A percentile compares a stretch with the other conserved stretches of the same genome.
Evolutionary conservation across 1,140 invertebrate species (phyloP).

Genomic region (Macrostomum lignano): DNA sequence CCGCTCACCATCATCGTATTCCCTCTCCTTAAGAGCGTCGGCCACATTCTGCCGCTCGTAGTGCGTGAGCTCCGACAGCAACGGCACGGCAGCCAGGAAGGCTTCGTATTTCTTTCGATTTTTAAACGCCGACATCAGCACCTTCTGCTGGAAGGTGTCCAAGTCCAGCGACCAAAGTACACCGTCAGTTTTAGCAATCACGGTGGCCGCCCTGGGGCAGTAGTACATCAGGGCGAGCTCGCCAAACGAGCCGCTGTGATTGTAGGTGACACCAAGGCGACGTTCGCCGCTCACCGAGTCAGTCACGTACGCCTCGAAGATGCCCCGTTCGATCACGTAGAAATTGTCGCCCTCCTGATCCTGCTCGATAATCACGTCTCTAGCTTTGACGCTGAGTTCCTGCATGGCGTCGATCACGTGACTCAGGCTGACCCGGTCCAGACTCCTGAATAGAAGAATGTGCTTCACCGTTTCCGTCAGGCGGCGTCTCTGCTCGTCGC

Average conservation of each 20-base stretch:
- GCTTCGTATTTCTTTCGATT: constrained; percentile 34
- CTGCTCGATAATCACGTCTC: constrained; percentile 61
- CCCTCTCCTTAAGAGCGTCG: constrained; percentile 2
- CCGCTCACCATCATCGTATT: no score
- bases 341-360: constrained; percentile 93
- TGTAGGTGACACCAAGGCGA: constrained; percentile 11
- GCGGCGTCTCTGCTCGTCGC: constrained; percentile 58
- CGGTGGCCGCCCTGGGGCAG: constrained; percentile 62
- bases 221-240: constrained; percentile 77
- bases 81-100: background rate
- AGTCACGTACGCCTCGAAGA: constrained; percentile 1
- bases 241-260: constrained; percentile 59
- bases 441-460: constrained; percentile 63
- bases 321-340: constrained; percentile 52
- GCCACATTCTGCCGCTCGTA: constrained; percentile 1
- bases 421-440: constrained; percentile 37
- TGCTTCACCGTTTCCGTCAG: constrained; percentile 61
- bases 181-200: constrained; percentile 37
- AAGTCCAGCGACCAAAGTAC: constrained; percentile 52
- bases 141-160: constrained; percentile 67
- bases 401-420: no score
- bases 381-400: no score
- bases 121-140: constrained; percentile 74
- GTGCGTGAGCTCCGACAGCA: background rate
- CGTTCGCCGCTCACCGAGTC: background rate